Evolutionary conservation across 35 echinoderm and acorn worm genomes (phyloP).

Genomic region (Anneissia japonica): DNA sequence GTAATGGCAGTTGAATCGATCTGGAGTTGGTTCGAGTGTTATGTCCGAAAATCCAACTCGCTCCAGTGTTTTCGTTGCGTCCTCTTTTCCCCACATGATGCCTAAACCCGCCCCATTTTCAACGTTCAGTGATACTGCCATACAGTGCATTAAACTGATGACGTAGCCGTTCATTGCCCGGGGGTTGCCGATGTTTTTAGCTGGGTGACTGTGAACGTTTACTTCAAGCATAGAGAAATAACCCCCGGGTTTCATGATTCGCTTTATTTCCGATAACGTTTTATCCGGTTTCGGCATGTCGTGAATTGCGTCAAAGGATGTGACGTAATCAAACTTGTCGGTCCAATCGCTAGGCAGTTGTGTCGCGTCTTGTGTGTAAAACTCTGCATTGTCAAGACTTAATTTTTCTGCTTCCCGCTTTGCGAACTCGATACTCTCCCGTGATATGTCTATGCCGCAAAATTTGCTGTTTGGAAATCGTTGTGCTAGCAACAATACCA

Average conservation of each 20-base stretch:
- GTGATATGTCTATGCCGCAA: slow-evolving; percentile 88
- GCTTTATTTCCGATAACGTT: slow-evolving; percentile 54
- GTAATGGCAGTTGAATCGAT: slow-evolving; percentile 81
- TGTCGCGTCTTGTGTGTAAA: slow-evolving; percentile 66
- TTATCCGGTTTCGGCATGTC: slow-evolving; percentile 77
- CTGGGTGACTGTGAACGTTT: slow-evolving; percentile 74
- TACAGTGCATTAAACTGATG: slow-evolving; percentile 95
- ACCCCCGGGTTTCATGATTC: slow-evolving; percentile 70
- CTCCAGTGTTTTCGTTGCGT: slow-evolving; percentile 56
- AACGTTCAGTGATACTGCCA: slow-evolving; percentile 81
- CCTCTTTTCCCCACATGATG: slow-evolving; percentile 96
- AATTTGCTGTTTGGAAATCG: slow-evolving; percentile 77
- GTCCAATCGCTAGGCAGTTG: slow-evolving; percentile 58
- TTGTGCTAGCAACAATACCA: slow-evolving; percentile 67
- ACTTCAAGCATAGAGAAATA: slow-evolving; percentile 79
- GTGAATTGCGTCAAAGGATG: slow-evolving; percentile 77
- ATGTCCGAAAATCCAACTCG: slow-evolving; percentile 83
- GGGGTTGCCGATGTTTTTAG: slow-evolving; percentile 88
- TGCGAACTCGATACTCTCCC: slow-evolving; percentile 63
- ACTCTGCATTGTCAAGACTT: slow-evolving; percentile 76
- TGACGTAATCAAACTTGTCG: slow-evolving; percentile 77
- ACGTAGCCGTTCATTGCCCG: slow-evolving; percentile 92
- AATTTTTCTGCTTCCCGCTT: slow-evolving; percentile 46
- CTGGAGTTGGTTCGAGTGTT: slow-evolving; percentile 63
- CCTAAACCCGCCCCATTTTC: slow-evolving; percentile 76